phyloP scores from a whole-genome alignment of 2,888 invertebrate genomes.

The Drosophila atroscutellata region DNA sequence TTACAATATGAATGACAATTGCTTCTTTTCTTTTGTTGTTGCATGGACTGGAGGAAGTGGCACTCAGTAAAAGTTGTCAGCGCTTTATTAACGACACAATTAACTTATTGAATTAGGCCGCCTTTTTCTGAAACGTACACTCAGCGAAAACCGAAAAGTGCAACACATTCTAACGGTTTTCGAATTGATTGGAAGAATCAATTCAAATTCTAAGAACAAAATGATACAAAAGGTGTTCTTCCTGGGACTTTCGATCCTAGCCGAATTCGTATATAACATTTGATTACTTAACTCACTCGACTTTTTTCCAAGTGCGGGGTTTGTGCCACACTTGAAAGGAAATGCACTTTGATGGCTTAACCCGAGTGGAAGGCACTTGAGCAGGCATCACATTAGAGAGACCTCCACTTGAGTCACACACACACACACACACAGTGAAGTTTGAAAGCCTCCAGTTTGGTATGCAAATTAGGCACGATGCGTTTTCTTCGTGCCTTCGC shows the following conservation, averaged over 20 bases:
- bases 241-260: not conserved
- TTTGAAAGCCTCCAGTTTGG: constrained; percentile 58
- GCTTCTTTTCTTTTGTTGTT: constrained; percentile 10
- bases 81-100: constrained; percentile 61
- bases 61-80: constrained; percentile 53
- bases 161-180: not conserved
- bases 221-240: not conserved
- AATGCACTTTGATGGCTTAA: constrained; percentile 69
- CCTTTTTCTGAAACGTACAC: not conserved
- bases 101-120: constrained; percentile 67
- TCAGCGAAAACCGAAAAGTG: not conserved
- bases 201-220: not conserved
- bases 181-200: no score
- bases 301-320: not conserved
- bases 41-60: constrained; percentile 60
- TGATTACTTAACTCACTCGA: not conserved
- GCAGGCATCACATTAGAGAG: constrained; percentile 12
- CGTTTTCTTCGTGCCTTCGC: constrained; percentile 46
- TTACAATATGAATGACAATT: constrained; percentile 70
- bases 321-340: constrained; percentile 31
- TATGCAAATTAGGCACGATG: constrained; percentile 73
- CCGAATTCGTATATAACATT: not conserved
- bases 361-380: constrained; percentile 60
- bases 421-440: constrained; percentile 2
- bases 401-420: constrained; percentile 20